These are phyloP conservation scores for Halcyon badia DNA, from an alignment of 2,797 vertebrate genomes.

Conservation along the genomic window DNA sequence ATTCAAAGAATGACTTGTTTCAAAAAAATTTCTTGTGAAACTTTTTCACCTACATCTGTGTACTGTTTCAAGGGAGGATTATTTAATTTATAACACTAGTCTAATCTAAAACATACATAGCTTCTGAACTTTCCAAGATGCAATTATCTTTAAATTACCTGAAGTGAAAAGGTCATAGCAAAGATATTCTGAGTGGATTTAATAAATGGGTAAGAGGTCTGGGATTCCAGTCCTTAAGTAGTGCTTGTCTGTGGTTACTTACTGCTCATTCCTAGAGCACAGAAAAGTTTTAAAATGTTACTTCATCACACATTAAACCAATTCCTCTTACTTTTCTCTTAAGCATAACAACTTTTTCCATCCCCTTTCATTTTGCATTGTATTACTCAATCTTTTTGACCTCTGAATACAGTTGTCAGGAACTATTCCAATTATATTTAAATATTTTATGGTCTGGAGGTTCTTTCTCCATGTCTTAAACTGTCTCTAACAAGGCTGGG, in stretches of 20 bases:
- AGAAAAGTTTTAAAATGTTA: background rate
- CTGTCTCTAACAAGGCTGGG: background rate
- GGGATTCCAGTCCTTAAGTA: background rate
- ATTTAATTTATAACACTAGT: background rate
- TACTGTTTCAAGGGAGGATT: background rate
- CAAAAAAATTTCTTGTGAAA: background rate
- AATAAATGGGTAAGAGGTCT: background rate
- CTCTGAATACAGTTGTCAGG: background rate
- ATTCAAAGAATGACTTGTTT: background rate
- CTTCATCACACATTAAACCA: background rate
- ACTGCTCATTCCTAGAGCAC: accelerated
- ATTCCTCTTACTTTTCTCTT: background rate
- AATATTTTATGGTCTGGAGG: background rate
- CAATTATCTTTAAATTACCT: background rate
- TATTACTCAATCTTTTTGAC: background rate
- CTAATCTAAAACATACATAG: background rate
- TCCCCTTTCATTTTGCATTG: background rate
- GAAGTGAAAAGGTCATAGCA: background rate
- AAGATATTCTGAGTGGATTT: background rate
- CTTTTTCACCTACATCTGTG: background rate
- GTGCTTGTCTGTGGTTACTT: background rate
- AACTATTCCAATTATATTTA: background rate
- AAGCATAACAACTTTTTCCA: background rate
- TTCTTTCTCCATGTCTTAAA: background rate
- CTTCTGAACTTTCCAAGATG: background rate